Evolutionary conservation across 2,797 vertebrate genomes (phyloP).

Genomic region (Danio kyathit): DNA sequence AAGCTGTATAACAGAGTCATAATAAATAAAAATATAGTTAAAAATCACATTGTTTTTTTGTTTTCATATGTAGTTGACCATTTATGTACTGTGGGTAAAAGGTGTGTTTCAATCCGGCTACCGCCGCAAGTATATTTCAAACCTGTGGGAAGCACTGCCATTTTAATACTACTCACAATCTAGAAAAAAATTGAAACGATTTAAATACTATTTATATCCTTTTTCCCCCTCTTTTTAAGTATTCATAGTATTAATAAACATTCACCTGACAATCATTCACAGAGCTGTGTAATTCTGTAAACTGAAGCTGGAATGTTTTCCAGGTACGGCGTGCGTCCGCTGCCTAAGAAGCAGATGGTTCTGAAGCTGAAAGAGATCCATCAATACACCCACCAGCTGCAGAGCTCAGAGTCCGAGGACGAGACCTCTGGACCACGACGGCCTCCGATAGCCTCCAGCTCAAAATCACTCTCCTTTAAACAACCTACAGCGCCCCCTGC

Average conservation of each 20-base stretch:
- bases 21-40: too few species aligned
- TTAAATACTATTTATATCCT: too few species aligned
- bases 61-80: too few species aligned
- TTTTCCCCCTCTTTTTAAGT: not conserved
- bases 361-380: slow-evolving; percentile 97
- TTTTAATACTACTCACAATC: too few species aligned
- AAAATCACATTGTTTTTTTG: too few species aligned
- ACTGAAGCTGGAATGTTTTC: not conserved
- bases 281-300: not conserved
- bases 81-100: too few species aligned
- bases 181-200: too few species aligned
- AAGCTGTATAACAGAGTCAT: too few species aligned
- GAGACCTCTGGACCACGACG: slow-evolving; percentile 63
- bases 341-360: slow-evolving; percentile 95
- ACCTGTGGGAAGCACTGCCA: too few species aligned
- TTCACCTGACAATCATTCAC: not conserved
- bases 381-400: slow-evolving; percentile 91
- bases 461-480: slow-evolving; percentile 65
- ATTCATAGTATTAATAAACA: not conserved
- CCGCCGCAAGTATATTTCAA: too few species aligned
- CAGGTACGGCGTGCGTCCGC: slow-evolving; percentile 92
- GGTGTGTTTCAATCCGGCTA: too few species aligned
- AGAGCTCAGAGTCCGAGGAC: slow-evolving; percentile 83
- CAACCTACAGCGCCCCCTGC: slow-evolving; percentile 64
- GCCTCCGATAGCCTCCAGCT: not conserved